Conservation (phyloP, 2,888 invertebrate species). For the Diaprepes abbreviatus region DNA sequence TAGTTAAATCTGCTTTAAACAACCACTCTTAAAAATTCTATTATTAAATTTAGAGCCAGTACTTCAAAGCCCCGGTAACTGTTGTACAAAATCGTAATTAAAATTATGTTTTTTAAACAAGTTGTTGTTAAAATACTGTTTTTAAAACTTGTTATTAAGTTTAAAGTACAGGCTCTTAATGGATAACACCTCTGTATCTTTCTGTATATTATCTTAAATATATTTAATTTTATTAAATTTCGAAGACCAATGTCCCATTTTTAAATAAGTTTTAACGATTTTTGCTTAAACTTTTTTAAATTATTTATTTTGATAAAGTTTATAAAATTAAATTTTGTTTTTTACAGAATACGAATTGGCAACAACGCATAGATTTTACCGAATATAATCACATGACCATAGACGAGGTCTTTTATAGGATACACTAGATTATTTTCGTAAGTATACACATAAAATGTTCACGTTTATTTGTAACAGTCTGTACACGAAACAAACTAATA, state of each 20-base stretch:
- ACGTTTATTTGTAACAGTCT: not conserved
- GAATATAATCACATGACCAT: conserved; percentile 49
- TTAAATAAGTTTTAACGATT: conserved; percentile 8
- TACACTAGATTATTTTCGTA: conserved; percentile 13
- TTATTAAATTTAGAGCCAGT: too few relatives aligned
- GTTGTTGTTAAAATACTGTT: too few relatives aligned
- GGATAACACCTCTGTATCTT: not conserved
- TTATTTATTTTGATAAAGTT: conserved; percentile 23
- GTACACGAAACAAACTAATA: not conserved
- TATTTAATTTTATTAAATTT: not conserved
- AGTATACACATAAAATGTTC: not conserved
- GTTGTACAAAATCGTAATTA: too few relatives aligned
- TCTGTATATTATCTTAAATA: not conserved
- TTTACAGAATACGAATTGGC: conserved; percentile 48
- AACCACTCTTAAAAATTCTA: not conserved
- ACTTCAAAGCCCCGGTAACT: too few relatives aligned
- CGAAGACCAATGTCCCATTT: not conserved
- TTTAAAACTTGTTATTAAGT: too few relatives aligned
- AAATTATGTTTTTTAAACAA: too few relatives aligned
- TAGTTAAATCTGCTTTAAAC: not conserved
- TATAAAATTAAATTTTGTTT: conserved; percentile 37
- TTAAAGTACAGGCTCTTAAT: too few relatives aligned
- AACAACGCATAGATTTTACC: conserved; percentile 50
- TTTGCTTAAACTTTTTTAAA: not conserved
- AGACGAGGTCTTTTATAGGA: conserved; percentile 33